phyloP scores from a whole-genome alignment of 2,797 vertebrate genomes.

The Cetoscarus ocellatus region DNA sequence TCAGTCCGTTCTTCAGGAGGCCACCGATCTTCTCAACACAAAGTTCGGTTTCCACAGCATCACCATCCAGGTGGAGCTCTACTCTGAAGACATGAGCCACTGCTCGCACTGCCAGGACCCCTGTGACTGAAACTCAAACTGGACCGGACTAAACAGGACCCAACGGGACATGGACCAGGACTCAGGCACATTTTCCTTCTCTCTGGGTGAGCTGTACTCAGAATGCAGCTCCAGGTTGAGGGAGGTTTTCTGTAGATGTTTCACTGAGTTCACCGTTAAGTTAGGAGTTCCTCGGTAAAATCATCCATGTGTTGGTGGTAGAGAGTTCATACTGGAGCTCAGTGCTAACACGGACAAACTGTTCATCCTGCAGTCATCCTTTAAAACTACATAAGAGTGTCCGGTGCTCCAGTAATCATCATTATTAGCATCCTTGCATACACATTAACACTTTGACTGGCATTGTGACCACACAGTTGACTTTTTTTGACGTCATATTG shows the following conservation, averaged over 20 bases:
- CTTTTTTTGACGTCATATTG: too few relatives aligned
- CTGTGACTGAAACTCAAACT: slow-evolving; percentile 69
- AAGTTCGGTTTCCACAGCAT: slow-evolving; percentile 91
- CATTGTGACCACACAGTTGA: too few relatives aligned
- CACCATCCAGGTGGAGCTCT: slow-evolving; percentile 94
- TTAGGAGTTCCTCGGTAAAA: neutral
- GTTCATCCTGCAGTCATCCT: too few relatives aligned
- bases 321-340: slow-evolving; percentile 17
- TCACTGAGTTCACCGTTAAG: slow-evolving; percentile 9
- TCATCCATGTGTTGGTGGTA: slow-evolving; percentile 42
- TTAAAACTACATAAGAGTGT: neutral
- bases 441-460: too few relatives aligned
- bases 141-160: slow-evolving; percentile 24
- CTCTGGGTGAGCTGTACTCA: slow-evolving; percentile 30
- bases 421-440: neutral
- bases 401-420: neutral
- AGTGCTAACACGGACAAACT: slow-evolving; percentile 8
- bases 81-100: slow-evolving; percentile 87
- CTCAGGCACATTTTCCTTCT: slow-evolving; percentile 37
- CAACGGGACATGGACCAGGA: slow-evolving; percentile 22
- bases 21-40: slow-evolving; percentile 86
- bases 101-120: slow-evolving; percentile 91
- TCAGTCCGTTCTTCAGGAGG: slow-evolving; percentile 89
- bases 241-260: neutral
- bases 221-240: slow-evolving; percentile 19